Evolutionary conservation across 35 echinoderm and acorn worm species (phyloP).

Genomic region (Lytechinus variegatus): DNA sequence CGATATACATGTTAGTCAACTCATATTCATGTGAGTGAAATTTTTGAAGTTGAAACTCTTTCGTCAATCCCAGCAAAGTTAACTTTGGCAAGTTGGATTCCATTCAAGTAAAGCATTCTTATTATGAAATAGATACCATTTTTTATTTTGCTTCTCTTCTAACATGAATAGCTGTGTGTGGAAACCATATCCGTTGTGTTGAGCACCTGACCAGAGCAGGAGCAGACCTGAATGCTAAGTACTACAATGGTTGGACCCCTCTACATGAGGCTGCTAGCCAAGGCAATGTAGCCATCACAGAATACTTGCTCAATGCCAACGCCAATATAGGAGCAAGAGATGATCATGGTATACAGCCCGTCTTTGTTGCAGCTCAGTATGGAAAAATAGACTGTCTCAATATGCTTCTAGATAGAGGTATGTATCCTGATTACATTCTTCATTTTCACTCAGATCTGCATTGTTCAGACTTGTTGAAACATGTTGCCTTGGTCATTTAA

Average conservation of each 20-base stretch:
- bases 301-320: constrained; percentile 55
- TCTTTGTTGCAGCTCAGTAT: constrained; percentile 88
- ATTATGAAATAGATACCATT: neutral
- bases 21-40: too few species aligned
- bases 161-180: constrained; percentile 50
- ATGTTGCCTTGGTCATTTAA: too few species aligned
- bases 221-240: constrained; percentile 63
- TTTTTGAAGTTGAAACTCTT: too few species aligned
- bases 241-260: constrained; percentile 74
- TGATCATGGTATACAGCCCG: constrained; percentile 73
- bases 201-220: constrained; percentile 62
- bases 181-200: constrained; percentile 74
- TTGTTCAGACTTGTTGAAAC: too few species aligned
- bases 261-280: constrained; percentile 77
- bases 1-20: too few species aligned
- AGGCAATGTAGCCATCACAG: constrained; percentile 54
- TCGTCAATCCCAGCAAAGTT: too few species aligned
- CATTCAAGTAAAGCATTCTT: too few species aligned
- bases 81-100: too few species aligned
- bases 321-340: constrained; percentile 53
- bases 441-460: too few species aligned
- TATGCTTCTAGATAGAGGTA: constrained; percentile 78
- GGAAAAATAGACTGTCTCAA: constrained; percentile 75
- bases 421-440: neutral
- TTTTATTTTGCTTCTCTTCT: neutral